Evolutionary conservation across 2,113 vertebrate genomes (phyloP).

Genomic region (Rana temporaria): DNA sequence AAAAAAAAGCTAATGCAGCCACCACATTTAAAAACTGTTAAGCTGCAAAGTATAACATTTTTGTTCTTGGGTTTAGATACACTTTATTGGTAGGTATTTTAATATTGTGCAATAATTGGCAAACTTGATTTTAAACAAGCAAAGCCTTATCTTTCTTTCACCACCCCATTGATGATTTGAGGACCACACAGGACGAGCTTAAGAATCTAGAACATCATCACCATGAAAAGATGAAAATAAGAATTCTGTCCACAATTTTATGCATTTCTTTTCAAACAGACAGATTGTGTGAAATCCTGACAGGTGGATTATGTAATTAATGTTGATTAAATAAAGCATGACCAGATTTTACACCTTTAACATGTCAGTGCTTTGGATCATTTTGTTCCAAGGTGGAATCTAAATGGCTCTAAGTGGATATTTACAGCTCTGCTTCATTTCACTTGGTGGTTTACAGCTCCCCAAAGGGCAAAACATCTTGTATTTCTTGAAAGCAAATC

Average conservation of each 20-base stretch:
- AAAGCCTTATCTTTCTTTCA: neutral
- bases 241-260: neutral
- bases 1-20: too few species aligned
- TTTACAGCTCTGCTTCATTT: conserved; percentile 13
- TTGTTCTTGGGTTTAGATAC: too few species aligned
- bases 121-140: neutral
- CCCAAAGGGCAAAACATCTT: conserved; percentile 8
- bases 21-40: too few species aligned
- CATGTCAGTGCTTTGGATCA: neutral
- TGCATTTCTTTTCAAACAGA: neutral
- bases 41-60: too few species aligned
- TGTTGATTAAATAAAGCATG: conserved; percentile 9
- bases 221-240: conserved; percentile 2
- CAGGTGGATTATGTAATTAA: conserved; percentile 12
- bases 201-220: neutral
- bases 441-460: neutral
- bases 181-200: conserved; percentile 19
- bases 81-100: too few species aligned
- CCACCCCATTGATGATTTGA: neutral
- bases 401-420: conserved; percentile 11
- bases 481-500: conserved; percentile 29
- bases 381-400: conserved; percentile 6
- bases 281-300: conserved; percentile 3
- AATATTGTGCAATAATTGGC: too few species aligned
- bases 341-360: conserved; percentile 9